Evolutionary conservation across 1,140 invertebrate species (phyloP), one percentile per base, ranked within the genome.

Genomic region (Hyphantria cunea): DNA sequence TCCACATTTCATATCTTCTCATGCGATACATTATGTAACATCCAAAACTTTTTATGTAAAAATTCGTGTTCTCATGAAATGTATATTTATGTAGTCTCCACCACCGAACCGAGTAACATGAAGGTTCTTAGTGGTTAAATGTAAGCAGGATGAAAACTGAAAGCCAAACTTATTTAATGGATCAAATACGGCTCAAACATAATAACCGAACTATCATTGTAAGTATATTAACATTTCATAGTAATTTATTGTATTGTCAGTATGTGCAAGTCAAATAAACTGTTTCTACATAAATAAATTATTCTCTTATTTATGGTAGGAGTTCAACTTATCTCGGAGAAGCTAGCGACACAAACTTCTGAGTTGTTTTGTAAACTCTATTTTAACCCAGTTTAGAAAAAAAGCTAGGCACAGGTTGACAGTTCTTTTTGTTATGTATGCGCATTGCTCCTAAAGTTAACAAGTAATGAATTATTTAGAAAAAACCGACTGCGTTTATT

Each of bases 131-230:
- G 44, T 48, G 15, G 8, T 49, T 58, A 54, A 44, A 64, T 49
- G 47, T 13, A 44, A 55, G 31, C 69, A 80, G 6, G 12, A 84
- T 85, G 82, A 78, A 81, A 58, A 72, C 68, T 37, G 80, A 78
- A 58, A 82, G 75, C 17, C 17, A 25, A 63, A 71, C 61, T 55
- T 61, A 63, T 33, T 53, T 85, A 9, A 52, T 85, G 37, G 71
- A 82, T 67, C 71, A 76, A 67, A 51, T 83, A 49, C 70, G 70
- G 49, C 32, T 66, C 9, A 78, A 80, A 68, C 78, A 84, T 66
- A 73, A 77, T 41, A 76, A 78, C 59, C 69, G 77, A 15, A 47
- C 51, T 17, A 76, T 74, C 68, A 55, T 59, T 33, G 58, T 60
- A 42, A 51, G 58, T 59, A 25, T 25, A 39, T 39, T 9, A 39